Evolutionary conservation across 2,113 vertebrate genomes (phyloP).

Genomic region (Hassar affinis): DNA sequence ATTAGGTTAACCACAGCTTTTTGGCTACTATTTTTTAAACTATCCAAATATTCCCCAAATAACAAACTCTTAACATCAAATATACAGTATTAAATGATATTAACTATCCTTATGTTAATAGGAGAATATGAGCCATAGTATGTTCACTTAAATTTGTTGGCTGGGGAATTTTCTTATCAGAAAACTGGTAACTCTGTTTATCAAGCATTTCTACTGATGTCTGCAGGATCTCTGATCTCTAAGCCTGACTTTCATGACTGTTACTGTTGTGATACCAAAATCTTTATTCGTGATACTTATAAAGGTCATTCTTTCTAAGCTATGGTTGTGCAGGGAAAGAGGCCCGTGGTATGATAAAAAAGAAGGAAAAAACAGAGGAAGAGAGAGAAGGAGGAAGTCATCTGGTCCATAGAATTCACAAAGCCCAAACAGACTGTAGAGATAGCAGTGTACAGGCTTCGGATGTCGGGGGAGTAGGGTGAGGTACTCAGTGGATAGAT

Average conservation of each 20-base stretch:
- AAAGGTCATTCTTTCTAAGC: conserved; percentile 16
- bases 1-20: neutral
- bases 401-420: conserved; percentile 42
- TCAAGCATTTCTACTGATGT: neutral
- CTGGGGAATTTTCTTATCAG: neutral
- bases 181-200: neutral
- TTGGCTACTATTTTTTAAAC: neutral
- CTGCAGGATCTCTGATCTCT: neutral
- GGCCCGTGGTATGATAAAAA: conserved; percentile 24
- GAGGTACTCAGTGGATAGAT: conserved; percentile 48
- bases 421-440: conserved; percentile 36
- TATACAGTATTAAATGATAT: neutral
- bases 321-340: neutral
- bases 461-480: conserved; percentile 34
- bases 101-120: too few species aligned
- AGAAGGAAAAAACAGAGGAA: neutral
- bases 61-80: too few species aligned
- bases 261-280: conserved; percentile 12
- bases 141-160: neutral
- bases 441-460: conserved; percentile 42
- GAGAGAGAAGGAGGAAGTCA: conserved; percentile 38
- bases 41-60: too few species aligned
- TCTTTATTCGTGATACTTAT: neutral
- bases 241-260: conserved; percentile 5
- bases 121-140: too few species aligned